A percentile compares a stretch with the other conserved stretches of the same genome.
phyloP scores from a whole-genome alignment of 2,888 invertebrate species.

The Molanna angustata region DNA sequence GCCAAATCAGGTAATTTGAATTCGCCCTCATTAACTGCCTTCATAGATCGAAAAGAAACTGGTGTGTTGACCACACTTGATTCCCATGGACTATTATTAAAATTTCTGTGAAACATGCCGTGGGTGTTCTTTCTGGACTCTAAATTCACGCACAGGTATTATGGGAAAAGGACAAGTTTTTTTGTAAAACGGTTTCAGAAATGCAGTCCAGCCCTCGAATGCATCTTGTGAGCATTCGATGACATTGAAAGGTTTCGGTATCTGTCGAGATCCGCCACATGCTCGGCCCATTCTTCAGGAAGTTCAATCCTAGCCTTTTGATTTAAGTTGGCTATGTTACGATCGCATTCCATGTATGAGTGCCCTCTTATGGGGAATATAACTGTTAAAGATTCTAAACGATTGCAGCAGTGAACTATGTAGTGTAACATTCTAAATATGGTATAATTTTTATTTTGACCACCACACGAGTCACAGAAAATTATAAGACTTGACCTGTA shows the following conservation, averaged over 20 bases:
- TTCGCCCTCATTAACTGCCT: no score
- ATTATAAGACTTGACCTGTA: no score
- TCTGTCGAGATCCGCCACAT: neutral
- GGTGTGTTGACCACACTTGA: constrained; percentile 1
- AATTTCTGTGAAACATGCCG: constrained; percentile 1
- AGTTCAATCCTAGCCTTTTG: constrained; percentile 2
- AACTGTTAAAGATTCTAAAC: no score
- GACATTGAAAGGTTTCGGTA: constrained; percentile 3
- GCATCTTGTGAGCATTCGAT: constrained; percentile 1
- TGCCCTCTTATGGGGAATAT: no score
- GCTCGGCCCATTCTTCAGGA: constrained; percentile 4
- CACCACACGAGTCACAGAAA: no score
- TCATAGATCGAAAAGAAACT: no score
- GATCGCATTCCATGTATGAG: no score
- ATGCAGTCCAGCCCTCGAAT: constrained; percentile 1
- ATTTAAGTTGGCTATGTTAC: no score
- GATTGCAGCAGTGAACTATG: no score
- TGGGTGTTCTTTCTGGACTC: neutral
- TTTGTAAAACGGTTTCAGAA: constrained; percentile 1
- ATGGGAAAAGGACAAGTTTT: constrained; percentile 1
- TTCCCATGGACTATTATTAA: constrained; percentile 2
- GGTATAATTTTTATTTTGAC: no score
- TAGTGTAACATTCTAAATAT: no score
- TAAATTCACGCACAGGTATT: constrained; percentile 1
- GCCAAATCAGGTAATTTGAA: no score